Base-by-base conservation (phyloP, 2,888 invertebrate genomes). In the Aleiodes alternator region DNA sequence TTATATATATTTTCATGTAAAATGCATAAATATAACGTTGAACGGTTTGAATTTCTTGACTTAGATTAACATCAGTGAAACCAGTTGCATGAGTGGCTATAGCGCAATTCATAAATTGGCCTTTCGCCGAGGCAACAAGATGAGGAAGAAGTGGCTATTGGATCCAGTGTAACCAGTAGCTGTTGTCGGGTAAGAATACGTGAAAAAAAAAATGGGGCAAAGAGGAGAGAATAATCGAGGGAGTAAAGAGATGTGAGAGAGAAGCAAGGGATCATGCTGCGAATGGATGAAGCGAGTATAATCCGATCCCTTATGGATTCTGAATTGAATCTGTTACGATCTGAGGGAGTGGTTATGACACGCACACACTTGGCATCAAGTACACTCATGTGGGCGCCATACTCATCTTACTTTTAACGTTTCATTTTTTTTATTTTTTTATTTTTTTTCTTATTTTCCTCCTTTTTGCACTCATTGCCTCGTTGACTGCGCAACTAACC, bases 311-410 rank as follows among this genome's bases (percentile, higher is more conserved):
- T 61, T 74, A 69, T 76, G 59, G 74, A 76, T 77, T 76, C 77
- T 75, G 78, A 69, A 79, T 78, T 77, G 79, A 76, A 75, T 78
- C 66, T 66, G 72, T 61, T 78, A 57, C 69, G 75, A 68, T 72
- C 71, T 34, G 48, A 73, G 73, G 72, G 66, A 76, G 80, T 73
- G 75, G 64, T 69, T 43, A 43, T 43, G 64, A 64, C 43, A 64
- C 64, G 43, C 16, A 64, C 64, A 53, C 69, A 75, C 75, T 79
- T 78, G 78, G 80, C 81, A 79, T 76, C 80, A 83, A 84, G 82
- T 84, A 14, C 83, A 83, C 80, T 78, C 78, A 80, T 80, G 83
- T 84, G 81, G 84, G 84, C 83, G 83, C 80, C 77, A 80, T 78
- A 66, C 75, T 74, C 57, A 69, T 77, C 72, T 76, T 78, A 73